Evolutionary conservation across 2,113 vertebrate genomes (phyloP).

Genomic region (Clarias gariepinus): DNA sequence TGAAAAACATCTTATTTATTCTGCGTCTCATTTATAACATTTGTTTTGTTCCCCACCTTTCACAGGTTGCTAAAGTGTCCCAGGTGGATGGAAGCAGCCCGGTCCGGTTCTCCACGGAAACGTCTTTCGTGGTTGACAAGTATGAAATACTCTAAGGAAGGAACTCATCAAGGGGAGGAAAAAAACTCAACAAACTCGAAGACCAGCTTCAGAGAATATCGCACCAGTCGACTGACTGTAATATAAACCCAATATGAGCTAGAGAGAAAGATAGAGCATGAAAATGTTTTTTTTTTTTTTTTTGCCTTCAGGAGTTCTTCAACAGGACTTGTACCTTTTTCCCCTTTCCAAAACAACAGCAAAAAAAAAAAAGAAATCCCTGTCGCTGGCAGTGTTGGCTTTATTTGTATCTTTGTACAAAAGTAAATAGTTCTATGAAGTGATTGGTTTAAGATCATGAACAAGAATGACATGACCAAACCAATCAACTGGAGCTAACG

Average conservation of each 20-base stretch:
- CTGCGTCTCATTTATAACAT: too few relatives aligned
- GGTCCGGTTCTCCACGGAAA: conserved; percentile 84
- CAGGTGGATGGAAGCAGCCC: conserved; percentile 84
- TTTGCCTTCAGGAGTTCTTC: conserved; percentile 50
- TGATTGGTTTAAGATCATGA: conserved; percentile 36
- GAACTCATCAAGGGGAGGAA: not conserved
- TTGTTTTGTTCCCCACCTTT: not conserved
- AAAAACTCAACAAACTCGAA: not conserved
- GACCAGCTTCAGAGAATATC: conserved; percentile 33
- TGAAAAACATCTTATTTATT: too few relatives aligned
- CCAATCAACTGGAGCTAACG: not conserved
- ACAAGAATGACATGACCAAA: conserved; percentile 23
- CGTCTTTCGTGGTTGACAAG: conserved; percentile 86
- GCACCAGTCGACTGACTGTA: conserved; percentile 50
- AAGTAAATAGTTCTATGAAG: conserved; percentile 38
- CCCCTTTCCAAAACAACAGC: conserved; percentile 9
- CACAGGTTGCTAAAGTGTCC: conserved; percentile 84
- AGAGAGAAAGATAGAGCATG: conserved; percentile 36
- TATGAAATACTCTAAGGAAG: conserved; percentile 84
- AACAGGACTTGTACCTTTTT: conserved; percentile 35
- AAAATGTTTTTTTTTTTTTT: conserved; percentile 22
- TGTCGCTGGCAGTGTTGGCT: conserved; percentile 59
- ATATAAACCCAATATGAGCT: conserved; percentile 34
- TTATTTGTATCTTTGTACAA: conserved; percentile 60
- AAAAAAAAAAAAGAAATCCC: conserved; percentile 5